Base-by-base conservation (phyloP, 2,797 vertebrate species). In the Betta splendens region DNA sequence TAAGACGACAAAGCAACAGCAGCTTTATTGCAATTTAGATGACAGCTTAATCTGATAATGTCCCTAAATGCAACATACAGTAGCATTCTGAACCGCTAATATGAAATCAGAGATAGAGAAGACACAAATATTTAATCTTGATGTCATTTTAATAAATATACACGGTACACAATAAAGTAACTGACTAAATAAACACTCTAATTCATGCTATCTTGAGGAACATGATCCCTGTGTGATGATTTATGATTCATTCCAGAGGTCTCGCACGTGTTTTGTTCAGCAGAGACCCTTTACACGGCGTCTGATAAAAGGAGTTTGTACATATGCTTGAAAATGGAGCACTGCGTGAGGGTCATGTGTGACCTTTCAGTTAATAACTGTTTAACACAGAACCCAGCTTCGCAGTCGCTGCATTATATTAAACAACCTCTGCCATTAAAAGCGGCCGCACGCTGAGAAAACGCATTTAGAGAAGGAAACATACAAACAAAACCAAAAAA, bases 401-500 rank as follows among this genome's bases (percentile, higher is more conserved):
- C 28, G n/a, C 28, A 42, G 59, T 35, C 15, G 5, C 5, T 16
- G 8, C 8, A 48, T 56, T 45, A 45, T 25, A 38, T 45, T 45
- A 33, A 54, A 45, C 18, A 49, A 54, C 16, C 36, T 47, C 28
- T 54, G 36, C 13, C 29, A 67, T 70, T 42, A 39, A 39, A 46
- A 32, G n/a, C 5, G 11, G 59, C 9, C 45, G 18, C 40, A 73
- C 23, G 17, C 28, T 44, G 13, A 49, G 18, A n/a, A n/a, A n/a
- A n/a, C n/a, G n/a, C n/a, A n/a, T n/a, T n/a, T n/a, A n/a, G n/a
- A n/a, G n/a, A n/a, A n/a, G n/a, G n/a, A n/a, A n/a, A n/a, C n/a
- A n/a, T n/a, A n/a, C n/a, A n/a, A n/a, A n/a, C n/a, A n/a, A n/a
- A n/a, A n/a, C n/a, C n/a, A n/a, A n/a, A n/a, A n/a, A n/a, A n/a